Evolutionary conservation across 2,113 vertebrate species (phyloP).

Genomic region (Gobiocypris rarus): DNA sequence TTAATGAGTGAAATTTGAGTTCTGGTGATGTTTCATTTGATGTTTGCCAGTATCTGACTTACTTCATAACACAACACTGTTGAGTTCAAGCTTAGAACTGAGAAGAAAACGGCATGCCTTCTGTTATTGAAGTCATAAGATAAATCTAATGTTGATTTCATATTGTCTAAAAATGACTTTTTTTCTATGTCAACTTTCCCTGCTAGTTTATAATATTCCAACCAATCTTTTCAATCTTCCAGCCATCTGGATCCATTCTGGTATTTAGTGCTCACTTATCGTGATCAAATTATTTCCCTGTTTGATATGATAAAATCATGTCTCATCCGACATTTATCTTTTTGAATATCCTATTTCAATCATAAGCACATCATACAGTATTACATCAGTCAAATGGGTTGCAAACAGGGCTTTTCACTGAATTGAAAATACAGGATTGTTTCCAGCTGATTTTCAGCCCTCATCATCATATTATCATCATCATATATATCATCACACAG

Average conservation of each 20-base stretch:
- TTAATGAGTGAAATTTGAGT: constrained; percentile 13
- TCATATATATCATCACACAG: too few species aligned
- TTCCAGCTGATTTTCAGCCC: too few species aligned
- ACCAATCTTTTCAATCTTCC: too few species aligned
- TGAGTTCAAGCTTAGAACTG: not conserved
- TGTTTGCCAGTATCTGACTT: not conserved
- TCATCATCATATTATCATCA: too few species aligned
- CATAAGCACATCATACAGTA: not conserved
- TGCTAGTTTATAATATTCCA: not conserved
- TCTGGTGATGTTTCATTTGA: constrained; percentile 5
- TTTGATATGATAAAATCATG: not conserved
- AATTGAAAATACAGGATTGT: not conserved
- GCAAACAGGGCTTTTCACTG: not conserved
- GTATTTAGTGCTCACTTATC: not conserved
- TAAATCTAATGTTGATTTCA: not conserved
- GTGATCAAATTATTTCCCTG: not conserved
- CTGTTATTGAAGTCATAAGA: not conserved
- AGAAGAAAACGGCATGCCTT: not conserved
- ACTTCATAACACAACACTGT: not conserved
- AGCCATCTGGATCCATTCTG: not conserved
- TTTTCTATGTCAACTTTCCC: not conserved
- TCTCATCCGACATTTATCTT: not conserved
- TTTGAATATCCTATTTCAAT: not conserved
- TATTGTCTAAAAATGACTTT: not conserved
- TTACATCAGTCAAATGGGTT: not conserved